Base-by-base conservation (phyloP, 2,888 invertebrate species). In the Leptopilina syphax region DNA sequence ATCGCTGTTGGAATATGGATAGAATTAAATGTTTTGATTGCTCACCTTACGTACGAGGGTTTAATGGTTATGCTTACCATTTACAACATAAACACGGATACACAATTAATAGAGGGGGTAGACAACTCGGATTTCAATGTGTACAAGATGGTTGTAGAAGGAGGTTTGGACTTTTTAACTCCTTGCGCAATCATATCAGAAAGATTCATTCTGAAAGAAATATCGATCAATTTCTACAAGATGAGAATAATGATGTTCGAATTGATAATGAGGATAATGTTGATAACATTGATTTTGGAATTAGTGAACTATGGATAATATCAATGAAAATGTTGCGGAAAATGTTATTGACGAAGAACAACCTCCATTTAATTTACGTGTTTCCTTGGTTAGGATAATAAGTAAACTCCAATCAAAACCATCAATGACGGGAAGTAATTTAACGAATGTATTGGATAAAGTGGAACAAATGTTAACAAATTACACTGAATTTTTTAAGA, bases 361-460 rank as follows among this genome's bases (percentile, higher is more conserved):
- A 50, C 13, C 18, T 60, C 66, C 73, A 65, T n/a, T 66, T 10
- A 24, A 78, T n/a, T 65, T 76, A 12, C 76, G 70, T 18, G 18
- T 41, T 3, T 18, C 63, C 13, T 63, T 80, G 44, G 77, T 81
- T 63, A 63, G 76, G 79, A 79, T 81, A 79, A 79, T 81, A 5
- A 67, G 68, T 34, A n/a, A 44, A 6, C 50, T 78, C 0, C 80
- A 78, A 24, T n/a, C 78, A 18, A 34, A 81, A 44, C 77, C 73
- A 10, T 79, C 66, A 41, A 81, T 79, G 63, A 79, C 77, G 6
- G 77, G 79, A 3, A 50, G 65, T 9, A n/a, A 27, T 79, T 44
- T 66, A 27, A 27, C 79, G 12, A 47, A 77, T 63, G 65, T 79
- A 13, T 18, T 79, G 3, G 76, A 79, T 34, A 76, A 80, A 47